Conservation (phyloP, 1,140 invertebrate genomes). For the Doryteuthis pealeii region DNA sequence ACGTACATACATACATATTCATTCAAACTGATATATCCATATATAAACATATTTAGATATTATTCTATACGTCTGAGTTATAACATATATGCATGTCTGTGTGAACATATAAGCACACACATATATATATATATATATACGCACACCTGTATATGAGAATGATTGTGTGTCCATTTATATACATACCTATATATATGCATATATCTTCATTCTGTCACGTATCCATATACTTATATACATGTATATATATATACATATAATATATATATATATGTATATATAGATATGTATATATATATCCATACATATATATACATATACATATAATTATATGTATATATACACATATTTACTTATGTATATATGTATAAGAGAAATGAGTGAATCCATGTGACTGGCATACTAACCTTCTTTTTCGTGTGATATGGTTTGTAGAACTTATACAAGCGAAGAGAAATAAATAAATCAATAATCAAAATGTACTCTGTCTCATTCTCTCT, state of each 20-base stretch:
- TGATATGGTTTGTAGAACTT: too few relatives aligned
- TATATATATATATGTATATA: neutral
- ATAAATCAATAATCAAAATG: too few relatives aligned
- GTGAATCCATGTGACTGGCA: too few relatives aligned
- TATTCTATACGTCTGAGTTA: neutral
- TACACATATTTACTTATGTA: too few relatives aligned
- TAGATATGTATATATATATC: too few relatives aligned
- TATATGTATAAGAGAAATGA: too few relatives aligned
- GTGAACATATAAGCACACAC: neutral
- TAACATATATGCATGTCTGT: neutral
- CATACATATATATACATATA: too few relatives aligned
- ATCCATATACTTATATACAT: neutral
- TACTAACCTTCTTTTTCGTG: too few relatives aligned
- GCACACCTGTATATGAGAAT: neutral
- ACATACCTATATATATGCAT: neutral
- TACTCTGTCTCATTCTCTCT: neutral
- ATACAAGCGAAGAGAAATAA: neutral
- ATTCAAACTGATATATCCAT: neutral
- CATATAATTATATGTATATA: too few relatives aligned
- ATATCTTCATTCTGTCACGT: neutral
- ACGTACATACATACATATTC: neutral
- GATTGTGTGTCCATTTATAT: neutral
- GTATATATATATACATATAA: neutral
- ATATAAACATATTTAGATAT: neutral
- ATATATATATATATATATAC: conserved; percentile 1